Percentiles rank a stretch among this genome's conserved stretches.
Conservation (phyloP, 35 echinoderm and acorn worm species). For the Heliocidaris erythrogramma region DNA sequence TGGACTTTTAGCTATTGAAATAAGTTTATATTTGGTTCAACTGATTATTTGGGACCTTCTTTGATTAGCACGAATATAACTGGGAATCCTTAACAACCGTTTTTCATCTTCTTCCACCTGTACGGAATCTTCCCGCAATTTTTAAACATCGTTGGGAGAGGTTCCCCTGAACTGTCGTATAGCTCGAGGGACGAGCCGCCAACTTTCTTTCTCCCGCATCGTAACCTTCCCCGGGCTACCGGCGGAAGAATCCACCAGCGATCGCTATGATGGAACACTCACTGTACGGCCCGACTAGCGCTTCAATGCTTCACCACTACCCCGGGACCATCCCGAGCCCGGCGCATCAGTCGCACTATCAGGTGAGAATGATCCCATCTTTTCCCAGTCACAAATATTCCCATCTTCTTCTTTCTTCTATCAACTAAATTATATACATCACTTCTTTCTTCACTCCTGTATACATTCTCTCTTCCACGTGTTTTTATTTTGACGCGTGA, state of each 20-base stretch:
- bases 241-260: background rate
- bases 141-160: background rate
- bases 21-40: background rate
- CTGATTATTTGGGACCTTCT: background rate
- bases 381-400: background rate
- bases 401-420: background rate
- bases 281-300: conserved; percentile 35
- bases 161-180: background rate
- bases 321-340: conserved; percentile 26
- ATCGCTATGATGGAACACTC: conserved; percentile 49
- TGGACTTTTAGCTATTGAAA: background rate
- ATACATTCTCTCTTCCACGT: background rate
- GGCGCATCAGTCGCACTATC: conserved; percentile 31
- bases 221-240: background rate
- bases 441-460: background rate
- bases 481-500: conserved; percentile 31
- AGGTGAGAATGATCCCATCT: background rate
- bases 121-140: background rate
- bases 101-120: background rate
- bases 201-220: background rate
- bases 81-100: background rate
- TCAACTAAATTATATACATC: background rate
- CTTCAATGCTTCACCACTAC: conserved; percentile 46
- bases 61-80: background rate
- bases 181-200: background rate